Percentiles rank a stretch among this genome's conserved stretches.
Conservation (phyloP, 2,113 vertebrate species). For the Turdus rufiventris region DNA sequence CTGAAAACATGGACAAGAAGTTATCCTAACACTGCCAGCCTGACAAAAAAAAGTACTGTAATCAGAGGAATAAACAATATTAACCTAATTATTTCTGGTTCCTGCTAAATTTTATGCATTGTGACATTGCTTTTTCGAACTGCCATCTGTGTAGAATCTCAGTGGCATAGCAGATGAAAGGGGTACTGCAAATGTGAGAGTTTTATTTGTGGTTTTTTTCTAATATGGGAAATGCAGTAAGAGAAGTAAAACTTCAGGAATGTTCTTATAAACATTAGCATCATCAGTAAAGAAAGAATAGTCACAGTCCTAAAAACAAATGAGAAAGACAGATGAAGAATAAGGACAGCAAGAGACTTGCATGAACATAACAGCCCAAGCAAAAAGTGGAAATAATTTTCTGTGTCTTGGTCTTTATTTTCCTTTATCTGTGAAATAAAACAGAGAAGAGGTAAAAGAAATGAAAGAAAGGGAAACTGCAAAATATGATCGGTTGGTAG, state of each 20-base stretch:
- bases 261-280: background rate
- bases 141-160: background rate
- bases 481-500: background rate
- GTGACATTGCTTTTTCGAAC: background rate
- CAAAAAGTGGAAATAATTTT: background rate
- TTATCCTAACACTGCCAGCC: background rate
- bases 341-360: background rate
- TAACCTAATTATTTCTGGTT: background rate
- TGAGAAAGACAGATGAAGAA: background rate
- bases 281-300: background rate
- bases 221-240: background rate
- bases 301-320: background rate
- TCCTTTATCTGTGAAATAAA: background rate
- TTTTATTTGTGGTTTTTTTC: background rate
- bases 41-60: background rate
- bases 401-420: background rate
- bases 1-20: background rate
- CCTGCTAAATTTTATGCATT: background rate
- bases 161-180: background rate
- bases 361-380: background rate
- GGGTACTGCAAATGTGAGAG: rapidly evolving
- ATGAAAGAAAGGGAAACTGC: background rate
- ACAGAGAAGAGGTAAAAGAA: background rate
- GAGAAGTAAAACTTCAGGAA: background rate
- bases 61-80: background rate